Base-by-base conservation (phyloP, 2,113 vertebrate genomes). In the Labeo rohita region DNA sequence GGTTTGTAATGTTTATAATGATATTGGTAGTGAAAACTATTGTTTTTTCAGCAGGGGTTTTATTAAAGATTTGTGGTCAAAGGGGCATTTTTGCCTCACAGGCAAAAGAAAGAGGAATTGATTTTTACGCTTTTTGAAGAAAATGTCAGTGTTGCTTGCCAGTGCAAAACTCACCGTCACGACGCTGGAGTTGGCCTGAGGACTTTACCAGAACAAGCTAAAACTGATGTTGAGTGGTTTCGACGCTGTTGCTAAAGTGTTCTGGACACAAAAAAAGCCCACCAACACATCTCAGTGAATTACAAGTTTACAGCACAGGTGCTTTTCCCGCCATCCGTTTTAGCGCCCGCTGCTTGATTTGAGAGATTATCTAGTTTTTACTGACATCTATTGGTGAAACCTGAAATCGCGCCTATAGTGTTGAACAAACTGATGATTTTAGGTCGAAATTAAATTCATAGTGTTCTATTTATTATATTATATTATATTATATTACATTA, bases 351-450 rank as follows among this genome's bases (percentile, higher is more conserved):
- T 6, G 21, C 21, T 45, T 28, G 36, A 70, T 18, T 43, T 13
- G 7, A 21, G 18, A 21, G 4, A 70, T 85, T 0, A 54, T 68
- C 7, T 68, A 59, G 47, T n/a, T 50, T 85, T 47, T 49, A 23
- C 61, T 85, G 70, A 49, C 87, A 56, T 82, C 87, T 82, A 10
- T 16, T 85, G 87, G 63, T 72, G 5, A 68, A 75, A 39, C n/a
- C 1, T 34, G 36, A 28, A 85, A 85, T 47, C 54, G 72, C 61
- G 13, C 18, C 34, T 34, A 16, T 28, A 28, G 28, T 28, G 8
- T 52, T 70, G 7, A 72, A 13, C 61, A 10, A 2, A 73, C 3
- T 47, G 4, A 63, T 66, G 4, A 34, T 28, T 2, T 28, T 28
- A 66, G 4, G 23, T 15, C 11, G 12, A 66, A 34, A 36, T 34